These are phyloP conservation scores for Umimayanthus chanpuru DNA, from an alignment of 92 coral and sea anemone genomes.

Conservation along the genomic window DNA sequence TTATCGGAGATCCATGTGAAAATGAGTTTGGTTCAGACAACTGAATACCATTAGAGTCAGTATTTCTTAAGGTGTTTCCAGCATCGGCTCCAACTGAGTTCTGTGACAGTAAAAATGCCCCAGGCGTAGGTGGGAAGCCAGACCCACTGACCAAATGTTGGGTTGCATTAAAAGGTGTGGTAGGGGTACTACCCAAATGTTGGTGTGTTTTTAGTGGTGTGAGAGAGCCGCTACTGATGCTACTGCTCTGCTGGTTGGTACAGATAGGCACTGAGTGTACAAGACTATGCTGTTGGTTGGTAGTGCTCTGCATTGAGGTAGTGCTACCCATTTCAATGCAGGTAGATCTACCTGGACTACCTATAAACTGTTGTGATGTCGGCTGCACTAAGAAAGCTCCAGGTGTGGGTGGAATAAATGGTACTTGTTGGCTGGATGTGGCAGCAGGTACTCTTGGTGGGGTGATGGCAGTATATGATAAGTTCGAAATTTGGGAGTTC, in stretches of 20 bases:
- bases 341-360: not conserved
- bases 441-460: not conserved
- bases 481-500: not conserved
- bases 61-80: not conserved
- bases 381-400: slow-evolving; percentile 29
- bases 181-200: not conserved
- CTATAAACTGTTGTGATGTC: not conserved
- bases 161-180: not conserved
- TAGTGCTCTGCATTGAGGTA: not conserved
- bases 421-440: not conserved
- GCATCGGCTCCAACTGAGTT: not conserved
- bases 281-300: not conserved
- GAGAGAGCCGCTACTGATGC: not conserved
- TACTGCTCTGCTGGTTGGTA: not conserved
- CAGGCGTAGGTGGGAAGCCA: slow-evolving; percentile 2
- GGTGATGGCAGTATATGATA: not conserved
- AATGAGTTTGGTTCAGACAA: not conserved
- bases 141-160: not conserved
- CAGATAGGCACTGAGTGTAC: not conserved
- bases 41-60: not conserved
- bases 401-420: slow-evolving; percentile 29
- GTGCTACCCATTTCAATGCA: not conserved
- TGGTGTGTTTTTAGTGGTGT: slow-evolving; percentile 10
- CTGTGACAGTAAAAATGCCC: slow-evolving; percentile 12
- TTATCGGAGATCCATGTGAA: not conserved